Conservation (phyloP, 2,888 invertebrate genomes). For the Acleris cristana region DNA sequence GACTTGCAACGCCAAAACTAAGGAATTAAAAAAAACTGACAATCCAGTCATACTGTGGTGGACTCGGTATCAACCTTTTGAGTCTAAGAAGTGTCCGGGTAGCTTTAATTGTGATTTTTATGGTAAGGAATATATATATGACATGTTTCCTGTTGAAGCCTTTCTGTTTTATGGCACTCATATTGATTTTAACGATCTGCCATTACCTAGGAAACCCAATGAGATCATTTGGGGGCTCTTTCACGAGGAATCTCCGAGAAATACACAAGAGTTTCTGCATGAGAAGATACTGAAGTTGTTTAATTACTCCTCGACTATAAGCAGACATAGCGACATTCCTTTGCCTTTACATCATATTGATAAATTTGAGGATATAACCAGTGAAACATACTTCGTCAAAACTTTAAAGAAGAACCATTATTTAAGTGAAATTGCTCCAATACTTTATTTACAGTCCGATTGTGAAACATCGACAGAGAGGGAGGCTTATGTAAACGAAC, state of each 20-base stretch:
- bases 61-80: conserved; percentile 68
- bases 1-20: conserved; percentile 42
- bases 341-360: conserved; percentile 89
- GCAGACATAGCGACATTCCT: conserved; percentile 89
- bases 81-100: conserved; percentile 53
- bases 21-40: conserved; percentile 38
- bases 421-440: conserved; percentile 83
- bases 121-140: conserved; percentile 49
- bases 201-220: conserved; percentile 83
- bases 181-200: conserved; percentile 86
- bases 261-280: conserved; percentile 88
- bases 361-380: conserved; percentile 80
- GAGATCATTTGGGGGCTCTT: conserved; percentile 89
- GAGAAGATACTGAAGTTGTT: conserved; percentile 86
- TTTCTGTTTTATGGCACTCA: conserved; percentile 91
- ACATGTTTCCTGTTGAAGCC: conserved; percentile 71
- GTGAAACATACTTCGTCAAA: conserved; percentile 80
- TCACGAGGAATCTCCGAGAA: conserved; percentile 95
- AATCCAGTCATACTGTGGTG: conserved; percentile 74
- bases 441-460: conserved; percentile 91
- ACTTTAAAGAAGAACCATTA: conserved; percentile 82
- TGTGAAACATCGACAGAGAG: conserved; percentile 91
- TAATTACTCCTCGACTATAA: conserved; percentile 92
- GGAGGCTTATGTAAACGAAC: conserved; percentile 88
- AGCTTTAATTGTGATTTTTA: conserved; percentile 61